These are phyloP conservation scores for Calonectris borealis DNA, from an alignment of 2,113 vertebrate genomes.

Conservation along the genomic window DNA sequence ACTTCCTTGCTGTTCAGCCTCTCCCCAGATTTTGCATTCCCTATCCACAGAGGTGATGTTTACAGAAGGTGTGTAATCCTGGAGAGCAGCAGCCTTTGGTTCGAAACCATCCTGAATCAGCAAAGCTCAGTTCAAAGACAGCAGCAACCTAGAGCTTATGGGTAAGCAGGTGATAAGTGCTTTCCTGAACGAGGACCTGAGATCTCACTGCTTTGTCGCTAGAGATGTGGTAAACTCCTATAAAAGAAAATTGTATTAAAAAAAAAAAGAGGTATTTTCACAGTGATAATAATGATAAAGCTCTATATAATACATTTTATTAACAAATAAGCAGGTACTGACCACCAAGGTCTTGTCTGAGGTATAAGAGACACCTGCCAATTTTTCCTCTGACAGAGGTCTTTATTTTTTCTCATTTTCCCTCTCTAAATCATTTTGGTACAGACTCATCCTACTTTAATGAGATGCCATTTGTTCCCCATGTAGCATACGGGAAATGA, in stretches of 20 bases:
- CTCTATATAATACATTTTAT: background rate
- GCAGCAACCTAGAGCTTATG: background rate
- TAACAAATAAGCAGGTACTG: background rate
- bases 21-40: background rate
- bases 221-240: background rate
- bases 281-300: background rate
- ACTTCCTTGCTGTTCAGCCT: background rate
- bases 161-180: background rate
- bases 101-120: accelerated
- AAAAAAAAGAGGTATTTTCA: background rate
- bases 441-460: background rate
- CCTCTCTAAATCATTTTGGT: background rate
- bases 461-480: background rate
- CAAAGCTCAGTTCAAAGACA: background rate
- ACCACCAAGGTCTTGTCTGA: background rate
- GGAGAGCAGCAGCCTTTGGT: background rate
- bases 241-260: background rate
- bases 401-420: background rate
- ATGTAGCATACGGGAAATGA: background rate
- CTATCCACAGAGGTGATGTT: background rate
- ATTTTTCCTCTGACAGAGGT: background rate
- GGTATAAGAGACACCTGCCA: background rate
- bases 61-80: background rate
- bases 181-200: background rate
- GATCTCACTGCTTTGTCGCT: background rate